Evolutionary conservation across 2,797 vertebrate genomes (phyloP), one percentile per base, ranked within the genome.

Genomic region (Leptoclinus maculatus): DNA sequence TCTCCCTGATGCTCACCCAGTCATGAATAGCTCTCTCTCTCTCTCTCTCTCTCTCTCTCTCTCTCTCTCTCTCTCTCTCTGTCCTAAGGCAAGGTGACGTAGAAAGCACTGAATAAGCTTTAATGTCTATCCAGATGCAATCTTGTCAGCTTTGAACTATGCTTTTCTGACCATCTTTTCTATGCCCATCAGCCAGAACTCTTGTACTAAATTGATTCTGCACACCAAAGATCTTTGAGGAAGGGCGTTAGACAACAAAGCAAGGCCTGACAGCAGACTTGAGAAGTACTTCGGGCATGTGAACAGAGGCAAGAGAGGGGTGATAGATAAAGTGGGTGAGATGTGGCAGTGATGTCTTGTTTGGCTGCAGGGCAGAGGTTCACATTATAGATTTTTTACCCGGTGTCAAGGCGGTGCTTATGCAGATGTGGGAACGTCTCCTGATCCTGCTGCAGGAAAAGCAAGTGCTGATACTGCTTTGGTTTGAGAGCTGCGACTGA

Each of bases 151-250:
- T 89, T 87, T 90, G 71, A 90, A 88, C 77, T 71, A 43, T 49
- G 68, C 86, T 79, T 70, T 60, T 80, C 80, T 64, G 81, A 62
- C 82, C 83, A 81, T 86, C 85, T 84, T 88, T 83, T 89, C 67
- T 47, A 56, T 81, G 69, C 82, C 83, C 79, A 78, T 83, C 79
- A 87, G 66, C 71, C 70, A 82, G 73, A 80, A 77, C 60, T 71
- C 74, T 83, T 74, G 84, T 84, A 69, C 70, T 71, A 62, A 88
- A 90, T 83, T 90, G 84, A 88, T 84, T 89, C 71, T 74, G 78
- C 9, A 10, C 73, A 60, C 63, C 36, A 57, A 49, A 71, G 62
- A 88, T 88, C 85, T 83, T 66, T 69, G 59, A 76, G 71, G 51
- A 71, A 62, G 36, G 25, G 16, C 6, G 13, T 3, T 3, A 56